Conservation (phyloP, 2,797 vertebrate genomes). For the Lemur catta region DNA sequence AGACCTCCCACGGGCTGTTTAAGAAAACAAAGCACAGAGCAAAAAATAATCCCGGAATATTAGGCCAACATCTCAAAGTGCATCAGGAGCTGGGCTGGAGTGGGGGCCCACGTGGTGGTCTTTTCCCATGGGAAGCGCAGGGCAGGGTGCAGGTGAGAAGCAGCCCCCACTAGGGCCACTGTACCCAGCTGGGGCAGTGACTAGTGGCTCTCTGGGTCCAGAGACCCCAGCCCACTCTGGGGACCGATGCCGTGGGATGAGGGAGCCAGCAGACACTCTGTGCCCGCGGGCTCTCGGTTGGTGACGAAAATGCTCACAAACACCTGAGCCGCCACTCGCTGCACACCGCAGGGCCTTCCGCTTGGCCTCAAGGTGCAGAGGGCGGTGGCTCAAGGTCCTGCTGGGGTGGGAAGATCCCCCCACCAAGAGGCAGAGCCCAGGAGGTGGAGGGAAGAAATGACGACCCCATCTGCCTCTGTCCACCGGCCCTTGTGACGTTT, state of each 20-base stretch:
- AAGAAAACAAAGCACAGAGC: not conserved
- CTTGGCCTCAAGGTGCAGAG: too few species aligned
- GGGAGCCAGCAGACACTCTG: not conserved
- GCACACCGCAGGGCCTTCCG: not conserved
- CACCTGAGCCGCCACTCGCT: fast-evolving
- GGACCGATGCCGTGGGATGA: fast-evolving
- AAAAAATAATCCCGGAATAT: not conserved
- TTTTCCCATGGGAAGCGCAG: not conserved
- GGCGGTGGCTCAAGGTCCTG: fast-evolving
- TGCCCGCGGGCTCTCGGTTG: fast-evolving
- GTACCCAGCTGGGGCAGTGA: fast-evolving
- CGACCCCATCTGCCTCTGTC: not conserved
- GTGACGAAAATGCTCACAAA: not conserved
- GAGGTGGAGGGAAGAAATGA: not conserved
- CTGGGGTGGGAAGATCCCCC: fast-evolving
- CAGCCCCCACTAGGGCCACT: not conserved
- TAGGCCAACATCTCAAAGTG: not conserved
- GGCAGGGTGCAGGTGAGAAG: fast-evolving
- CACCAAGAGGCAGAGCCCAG: not conserved
- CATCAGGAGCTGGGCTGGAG: not conserved
- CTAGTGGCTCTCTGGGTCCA: not conserved
- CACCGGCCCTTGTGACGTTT: fast-evolving
- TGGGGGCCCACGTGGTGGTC: fast-evolving
- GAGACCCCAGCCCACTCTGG: not conserved
- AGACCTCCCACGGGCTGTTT: not conserved